Percentiles rank a stretch among this genome's conserved stretches.
Evolutionary conservation across 2,797 vertebrate species (phyloP).

Genomic region (Paedocypris micromegethes): DNA sequence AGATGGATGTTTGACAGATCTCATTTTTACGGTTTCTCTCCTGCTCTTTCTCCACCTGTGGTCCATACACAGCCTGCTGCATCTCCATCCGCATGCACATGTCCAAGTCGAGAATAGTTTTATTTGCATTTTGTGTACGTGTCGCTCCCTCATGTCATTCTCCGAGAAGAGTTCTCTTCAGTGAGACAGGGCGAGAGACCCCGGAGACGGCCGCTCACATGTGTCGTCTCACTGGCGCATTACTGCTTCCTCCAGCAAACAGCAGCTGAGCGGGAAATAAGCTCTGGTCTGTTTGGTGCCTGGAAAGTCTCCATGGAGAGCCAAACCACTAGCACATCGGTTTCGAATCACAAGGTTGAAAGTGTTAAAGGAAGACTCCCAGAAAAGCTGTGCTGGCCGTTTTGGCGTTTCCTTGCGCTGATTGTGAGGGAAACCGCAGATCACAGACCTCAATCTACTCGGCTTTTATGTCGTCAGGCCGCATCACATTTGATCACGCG

Average conservation of each 20-base stretch:
- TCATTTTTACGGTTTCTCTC: too few species aligned
- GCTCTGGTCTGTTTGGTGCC: constrained; percentile 27
- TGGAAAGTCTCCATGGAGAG: constrained; percentile 33
- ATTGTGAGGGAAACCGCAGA: constrained; percentile 3
- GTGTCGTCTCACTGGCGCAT: constrained; percentile 28
- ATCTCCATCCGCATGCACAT: too few species aligned
- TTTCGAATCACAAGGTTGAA: constrained; percentile 13
- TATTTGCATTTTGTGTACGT: constrained; percentile 47
- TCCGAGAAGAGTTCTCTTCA: constrained; percentile 1
- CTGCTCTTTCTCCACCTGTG: too few species aligned
- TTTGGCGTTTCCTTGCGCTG: not conserved
- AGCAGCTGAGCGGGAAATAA: constrained; percentile 38
- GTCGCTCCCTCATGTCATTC: constrained; percentile 25
- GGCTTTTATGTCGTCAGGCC: not conserved
- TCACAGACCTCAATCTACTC: not conserved
- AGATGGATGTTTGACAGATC: too few species aligned
- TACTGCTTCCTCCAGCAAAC: constrained; percentile 26
- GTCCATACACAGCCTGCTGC: too few species aligned
- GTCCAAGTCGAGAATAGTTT: constrained; percentile 20
- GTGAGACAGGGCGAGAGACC: constrained; percentile 7
- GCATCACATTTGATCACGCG: not conserved
- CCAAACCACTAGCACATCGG: constrained; percentile 15
- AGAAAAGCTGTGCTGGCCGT: not conserved
- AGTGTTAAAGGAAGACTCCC: constrained; percentile 2
- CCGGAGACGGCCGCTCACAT: constrained; percentile 15